Conservation (phyloP, 2,113 vertebrate species). For the Halcyon malimbica region DNA sequence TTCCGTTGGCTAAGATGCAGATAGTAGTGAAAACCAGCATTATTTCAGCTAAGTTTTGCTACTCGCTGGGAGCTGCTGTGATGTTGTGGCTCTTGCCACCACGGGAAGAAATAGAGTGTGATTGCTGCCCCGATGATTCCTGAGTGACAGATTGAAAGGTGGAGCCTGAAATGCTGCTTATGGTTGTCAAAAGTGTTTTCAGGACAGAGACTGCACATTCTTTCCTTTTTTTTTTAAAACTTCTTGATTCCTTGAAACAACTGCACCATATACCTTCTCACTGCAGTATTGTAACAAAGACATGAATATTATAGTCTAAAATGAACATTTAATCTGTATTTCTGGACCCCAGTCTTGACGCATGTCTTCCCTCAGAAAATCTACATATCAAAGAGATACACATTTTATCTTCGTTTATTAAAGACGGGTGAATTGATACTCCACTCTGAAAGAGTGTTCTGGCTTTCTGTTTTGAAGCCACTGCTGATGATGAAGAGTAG, state of each 20-base stretch:
- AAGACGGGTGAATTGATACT: background rate
- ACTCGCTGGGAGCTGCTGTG: fast-evolving
- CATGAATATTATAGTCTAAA: background rate
- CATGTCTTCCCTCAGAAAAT: background rate
- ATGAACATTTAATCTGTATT: background rate
- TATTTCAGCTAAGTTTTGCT: background rate
- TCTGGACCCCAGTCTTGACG: background rate
- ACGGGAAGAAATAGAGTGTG: background rate
- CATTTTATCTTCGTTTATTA: background rate
- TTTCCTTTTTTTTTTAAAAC: background rate
- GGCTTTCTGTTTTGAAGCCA: background rate
- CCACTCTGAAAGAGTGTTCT: background rate
- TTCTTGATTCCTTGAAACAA: background rate
- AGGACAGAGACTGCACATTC: background rate
- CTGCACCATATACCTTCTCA: fast-evolving
- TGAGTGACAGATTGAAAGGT: background rate
- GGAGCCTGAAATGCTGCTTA: background rate
- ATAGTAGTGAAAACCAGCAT: background rate
- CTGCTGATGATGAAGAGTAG: background rate
- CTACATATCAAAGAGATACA: background rate
- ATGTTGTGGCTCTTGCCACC: background rate
- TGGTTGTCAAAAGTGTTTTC: background rate
- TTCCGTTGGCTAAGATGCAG: background rate
- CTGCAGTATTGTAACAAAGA: background rate
- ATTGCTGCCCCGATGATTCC: background rate